Evolutionary conservation across 1,140 invertebrate species (phyloP), one percentile per base, ranked within the genome.

Genomic region (Lordiphosa stackelbergi): DNA sequence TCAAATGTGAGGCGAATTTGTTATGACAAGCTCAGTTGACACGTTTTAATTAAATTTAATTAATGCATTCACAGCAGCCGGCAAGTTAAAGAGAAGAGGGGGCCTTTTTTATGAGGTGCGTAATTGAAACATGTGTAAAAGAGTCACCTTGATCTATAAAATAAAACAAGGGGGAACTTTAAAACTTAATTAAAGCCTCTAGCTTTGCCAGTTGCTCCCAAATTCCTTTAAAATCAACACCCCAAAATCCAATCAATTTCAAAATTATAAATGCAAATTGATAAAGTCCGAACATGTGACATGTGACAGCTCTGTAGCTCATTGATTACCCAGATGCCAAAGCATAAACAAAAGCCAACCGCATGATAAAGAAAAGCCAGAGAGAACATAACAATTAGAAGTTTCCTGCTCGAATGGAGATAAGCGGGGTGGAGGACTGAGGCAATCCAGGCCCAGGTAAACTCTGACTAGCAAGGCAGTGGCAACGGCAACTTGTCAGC

Each of bases 1-100:
- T 60, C 48, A 56, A 45, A 63, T 71, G 72, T 43, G 71, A 58
- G 65, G 45, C 68, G 77, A 81, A 81, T 81, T 81, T 81, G 77
- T 81, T 81, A 72, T 77, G 77, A 81, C 77, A 83, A 77, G 78
- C 77, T 73, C 77, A 47, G 77, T 77, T 81, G 77, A 83, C 77
- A 81, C 77, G 79, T 81, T 81, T 81, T 81, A 81, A 81, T 81
- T 81, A 81, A 83, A 81, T 81, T 83, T 81, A 81, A 81, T 83
- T 81, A 81, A 74, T 83, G 75, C 64, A 73, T 69, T 61, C 66
- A 56, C 42, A 51, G n/a, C 45, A 47, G 45, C 53, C 41, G 56
- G 48, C 43, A 41, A 45, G 65, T 59, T 61, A 64, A 34, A 49
- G 53, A 53, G 42, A 36, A 34, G 22, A 57, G 28, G 22, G 7